A percentile compares a stretch with the other conserved stretches of the same genome.
Conservation (phyloP, 1,140 invertebrate species). For the Pinna nobilis region DNA sequence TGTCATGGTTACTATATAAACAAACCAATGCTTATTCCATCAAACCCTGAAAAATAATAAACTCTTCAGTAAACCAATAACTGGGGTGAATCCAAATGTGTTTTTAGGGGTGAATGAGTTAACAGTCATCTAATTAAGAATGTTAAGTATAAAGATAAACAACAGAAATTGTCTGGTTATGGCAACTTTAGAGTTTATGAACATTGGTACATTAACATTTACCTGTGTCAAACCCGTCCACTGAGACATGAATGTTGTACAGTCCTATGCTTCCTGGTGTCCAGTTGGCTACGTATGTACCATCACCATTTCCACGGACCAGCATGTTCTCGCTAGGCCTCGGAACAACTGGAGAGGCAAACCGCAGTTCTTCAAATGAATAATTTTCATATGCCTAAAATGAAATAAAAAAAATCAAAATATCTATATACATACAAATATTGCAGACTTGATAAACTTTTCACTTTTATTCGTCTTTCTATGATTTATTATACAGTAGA, state of each 20-base stretch:
- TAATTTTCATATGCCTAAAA: conserved; percentile 91
- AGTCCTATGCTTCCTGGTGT: conserved; percentile 91
- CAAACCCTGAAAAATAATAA: no score
- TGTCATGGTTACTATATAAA: no score
- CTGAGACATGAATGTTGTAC: conserved; percentile 90
- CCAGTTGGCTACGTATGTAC: conserved; percentile 93
- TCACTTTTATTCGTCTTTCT: neutral
- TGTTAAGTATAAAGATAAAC: no score
- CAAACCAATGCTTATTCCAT: no score
- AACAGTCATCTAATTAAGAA: no score
- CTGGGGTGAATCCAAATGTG: neutral
- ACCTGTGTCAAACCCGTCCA: conserved; percentile 94
- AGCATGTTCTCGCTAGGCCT: conserved; percentile 89
- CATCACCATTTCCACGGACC: conserved; percentile 88
- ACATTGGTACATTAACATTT: no score
- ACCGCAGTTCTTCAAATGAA: conserved; percentile 96
- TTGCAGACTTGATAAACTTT: no score
- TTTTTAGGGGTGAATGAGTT: neutral
- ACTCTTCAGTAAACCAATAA: no score
- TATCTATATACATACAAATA: no score
- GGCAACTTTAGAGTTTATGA: no score
- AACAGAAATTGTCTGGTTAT: no score
- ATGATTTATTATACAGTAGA: neutral
- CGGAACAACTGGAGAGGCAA: conserved; percentile 84
- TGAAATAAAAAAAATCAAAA: conserved; percentile 25